These are phyloP conservation scores for Macrosiphum euphorbiae DNA, from an alignment of 2,888 invertebrate species.

Conservation along the genomic window DNA sequence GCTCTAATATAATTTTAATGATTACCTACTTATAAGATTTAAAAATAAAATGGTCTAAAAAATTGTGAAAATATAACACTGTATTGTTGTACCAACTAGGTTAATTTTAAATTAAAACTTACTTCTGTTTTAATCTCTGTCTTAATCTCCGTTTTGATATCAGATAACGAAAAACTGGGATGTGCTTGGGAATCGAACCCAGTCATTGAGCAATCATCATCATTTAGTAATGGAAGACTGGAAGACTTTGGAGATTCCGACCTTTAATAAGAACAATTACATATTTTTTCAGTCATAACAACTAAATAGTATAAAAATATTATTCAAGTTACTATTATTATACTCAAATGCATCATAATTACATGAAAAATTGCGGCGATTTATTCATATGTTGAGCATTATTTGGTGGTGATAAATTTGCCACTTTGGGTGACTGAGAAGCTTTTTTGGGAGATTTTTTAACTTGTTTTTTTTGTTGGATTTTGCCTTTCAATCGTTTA, in stretches of 20 bases:
- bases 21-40: background rate
- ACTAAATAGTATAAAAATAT: background rate
- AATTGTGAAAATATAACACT: background rate
- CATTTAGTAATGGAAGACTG: slow-evolving; percentile 64
- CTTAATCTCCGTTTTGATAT: slow-evolving; percentile 59
- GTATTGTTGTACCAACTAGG: background rate
- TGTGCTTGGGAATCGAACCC: slow-evolving; percentile 66
- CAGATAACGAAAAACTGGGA: slow-evolving; percentile 64
- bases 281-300: background rate
- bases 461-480: slow-evolving; percentile 54
- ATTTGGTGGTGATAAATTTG: slow-evolving; percentile 60
- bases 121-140: slow-evolving; percentile 59
- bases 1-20: background rate
- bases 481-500: slow-evolving; percentile 59
- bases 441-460: slow-evolving; percentile 61
- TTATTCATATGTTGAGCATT: slow-evolving; percentile 64
- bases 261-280: background rate
- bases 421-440: slow-evolving; percentile 59
- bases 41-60: background rate
- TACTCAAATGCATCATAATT: background rate
- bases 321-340: background rate
- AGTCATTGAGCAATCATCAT: slow-evolving; percentile 66
- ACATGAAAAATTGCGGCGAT: slow-evolving; percentile 62
- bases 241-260: slow-evolving; percentile 64
- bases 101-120: background rate